Evolutionary conservation across 2,113 vertebrate genomes (phyloP).

Genomic region (Phocoena sinus): DNA sequence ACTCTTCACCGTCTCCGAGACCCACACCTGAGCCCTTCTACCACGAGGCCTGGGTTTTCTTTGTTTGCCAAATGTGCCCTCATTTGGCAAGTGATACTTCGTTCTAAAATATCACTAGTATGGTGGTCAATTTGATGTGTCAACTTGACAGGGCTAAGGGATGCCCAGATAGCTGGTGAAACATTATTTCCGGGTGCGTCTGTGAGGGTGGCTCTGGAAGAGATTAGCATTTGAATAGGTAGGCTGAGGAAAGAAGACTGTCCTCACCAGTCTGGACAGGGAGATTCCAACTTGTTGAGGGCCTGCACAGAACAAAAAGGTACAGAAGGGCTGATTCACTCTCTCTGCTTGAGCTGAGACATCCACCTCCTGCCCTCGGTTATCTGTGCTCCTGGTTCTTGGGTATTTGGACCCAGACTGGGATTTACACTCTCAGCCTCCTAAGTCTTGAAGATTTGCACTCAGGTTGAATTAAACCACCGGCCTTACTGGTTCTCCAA

Average conservation of each 20-base stretch:
- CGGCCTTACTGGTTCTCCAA: background rate
- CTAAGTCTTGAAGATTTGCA: background rate
- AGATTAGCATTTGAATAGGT: background rate
- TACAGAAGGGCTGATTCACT: background rate
- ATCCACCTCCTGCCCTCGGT: background rate
- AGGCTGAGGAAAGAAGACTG: background rate
- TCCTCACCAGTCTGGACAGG: background rate
- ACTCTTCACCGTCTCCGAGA: background rate
- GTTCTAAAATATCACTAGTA: background rate
- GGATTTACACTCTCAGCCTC: background rate
- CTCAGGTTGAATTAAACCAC: background rate
- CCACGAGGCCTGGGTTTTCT: background rate
- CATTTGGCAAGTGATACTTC: background rate
- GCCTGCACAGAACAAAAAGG: background rate
- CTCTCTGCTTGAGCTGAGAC: background rate
- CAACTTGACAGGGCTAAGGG: background rate
- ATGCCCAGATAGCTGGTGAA: background rate
- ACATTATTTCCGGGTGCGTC: background rate
- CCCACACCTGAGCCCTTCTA: background rate
- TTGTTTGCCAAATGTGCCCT: background rate
- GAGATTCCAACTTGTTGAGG: background rate
- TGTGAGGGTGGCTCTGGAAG: background rate
- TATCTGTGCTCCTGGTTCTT: background rate
- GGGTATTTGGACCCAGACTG: background rate
- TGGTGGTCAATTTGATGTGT: background rate